phyloP scores from a whole-genome alignment of 2,797 vertebrate genomes.

The Cyclopterus lumpus region DNA sequence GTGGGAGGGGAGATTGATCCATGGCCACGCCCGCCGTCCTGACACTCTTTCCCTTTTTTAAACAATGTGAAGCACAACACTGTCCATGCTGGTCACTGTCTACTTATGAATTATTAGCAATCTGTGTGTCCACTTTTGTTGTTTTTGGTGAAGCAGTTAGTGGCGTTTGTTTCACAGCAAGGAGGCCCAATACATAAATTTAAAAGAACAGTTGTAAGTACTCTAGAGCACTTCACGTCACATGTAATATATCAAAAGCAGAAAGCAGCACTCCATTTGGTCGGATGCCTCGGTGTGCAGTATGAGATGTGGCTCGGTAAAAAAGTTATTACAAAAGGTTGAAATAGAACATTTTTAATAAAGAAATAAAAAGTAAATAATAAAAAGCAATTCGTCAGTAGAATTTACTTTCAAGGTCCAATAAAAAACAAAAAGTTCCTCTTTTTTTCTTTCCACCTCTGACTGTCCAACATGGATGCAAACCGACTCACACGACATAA shows the following conservation, averaged over 20 bases:
- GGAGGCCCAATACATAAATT: neutral
- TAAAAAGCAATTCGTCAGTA: neutral
- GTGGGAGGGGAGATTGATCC: constrained; percentile 39
- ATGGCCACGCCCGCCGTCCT: neutral
- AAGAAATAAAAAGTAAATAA: no score
- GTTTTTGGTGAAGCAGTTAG: neutral
- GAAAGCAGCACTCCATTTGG: neutral
- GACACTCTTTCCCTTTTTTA: constrained; percentile 6
- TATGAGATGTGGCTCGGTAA: neutral
- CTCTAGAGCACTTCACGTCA: neutral
- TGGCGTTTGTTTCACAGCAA: neutral
- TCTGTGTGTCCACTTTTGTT: neutral
- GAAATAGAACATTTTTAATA: neutral
- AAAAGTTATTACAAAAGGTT: neutral
- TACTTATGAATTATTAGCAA: constrained; percentile 7
- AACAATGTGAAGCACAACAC: constrained; percentile 16
- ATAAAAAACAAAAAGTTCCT: neutral
- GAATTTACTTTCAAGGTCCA: neutral
- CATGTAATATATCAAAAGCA: neutral
- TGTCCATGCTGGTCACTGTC: neutral
- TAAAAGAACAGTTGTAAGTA: neutral
- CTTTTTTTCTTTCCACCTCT: neutral
- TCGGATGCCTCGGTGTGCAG: neutral
- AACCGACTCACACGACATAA: neutral
- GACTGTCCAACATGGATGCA: neutral